Conservation (phyloP, 2,113 vertebrate genomes). For the Bambusicola thoracicus region DNA sequence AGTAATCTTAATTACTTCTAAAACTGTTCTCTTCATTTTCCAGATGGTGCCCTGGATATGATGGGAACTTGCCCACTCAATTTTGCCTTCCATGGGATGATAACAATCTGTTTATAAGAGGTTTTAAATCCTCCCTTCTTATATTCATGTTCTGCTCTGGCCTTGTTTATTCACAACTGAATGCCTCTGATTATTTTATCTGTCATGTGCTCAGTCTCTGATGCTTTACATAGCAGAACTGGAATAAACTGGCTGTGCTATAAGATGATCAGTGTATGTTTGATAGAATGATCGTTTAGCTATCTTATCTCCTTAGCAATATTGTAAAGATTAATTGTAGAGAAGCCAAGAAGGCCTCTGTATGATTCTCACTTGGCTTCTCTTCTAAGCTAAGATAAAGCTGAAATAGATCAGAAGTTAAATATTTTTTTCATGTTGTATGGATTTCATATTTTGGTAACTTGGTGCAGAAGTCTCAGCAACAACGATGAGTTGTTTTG, state of each 20-base stretch:
- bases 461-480: background rate
- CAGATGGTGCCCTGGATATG: background rate
- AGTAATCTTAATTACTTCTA: conserved; percentile 7
- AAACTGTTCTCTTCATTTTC: background rate
- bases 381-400: background rate
- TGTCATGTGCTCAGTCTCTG: conserved; percentile 3
- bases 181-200: conserved; percentile 45
- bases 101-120: conserved; percentile 24
- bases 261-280: background rate
- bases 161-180: conserved; percentile 18
- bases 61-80: background rate
- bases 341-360: background rate
- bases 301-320: conserved; percentile 22
- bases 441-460: background rate
- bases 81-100: conserved; percentile 18
- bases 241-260: conserved; percentile 12
- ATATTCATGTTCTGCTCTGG: conserved; percentile 14
- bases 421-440: background rate
- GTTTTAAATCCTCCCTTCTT: conserved; percentile 9
- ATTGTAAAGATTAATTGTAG: conserved; percentile 21
- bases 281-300: conserved; percentile 12
- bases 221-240: conserved; percentile 13
- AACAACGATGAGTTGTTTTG: background rate
- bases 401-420: conserved; percentile 11
- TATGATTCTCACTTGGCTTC: background rate